These are phyloP conservation scores for Diadromus collaris DNA, from an alignment of 2,888 invertebrate species.

Conservation along the genomic window DNA sequence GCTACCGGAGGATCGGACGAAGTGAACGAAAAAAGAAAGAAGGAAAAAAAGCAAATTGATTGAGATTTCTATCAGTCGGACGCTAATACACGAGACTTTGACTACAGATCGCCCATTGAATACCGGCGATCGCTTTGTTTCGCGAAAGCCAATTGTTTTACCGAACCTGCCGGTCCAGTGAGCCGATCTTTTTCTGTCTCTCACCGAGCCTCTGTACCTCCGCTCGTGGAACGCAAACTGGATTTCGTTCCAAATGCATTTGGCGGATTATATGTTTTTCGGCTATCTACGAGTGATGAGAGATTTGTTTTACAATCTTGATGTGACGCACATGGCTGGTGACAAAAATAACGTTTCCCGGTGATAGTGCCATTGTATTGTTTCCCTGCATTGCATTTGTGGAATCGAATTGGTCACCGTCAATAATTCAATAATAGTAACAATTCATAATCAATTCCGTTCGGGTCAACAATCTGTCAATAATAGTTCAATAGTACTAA, in stretches of 20 bases:
- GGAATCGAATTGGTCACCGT: too few relatives aligned
- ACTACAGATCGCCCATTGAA: constrained; percentile 33
- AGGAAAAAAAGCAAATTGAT: constrained; percentile 44
- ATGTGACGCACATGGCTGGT: neutral
- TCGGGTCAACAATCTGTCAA: too few relatives aligned
- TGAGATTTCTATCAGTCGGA: constrained; percentile 40
- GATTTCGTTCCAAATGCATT: constrained; percentile 15
- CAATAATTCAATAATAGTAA: too few relatives aligned
- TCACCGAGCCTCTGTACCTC: constrained; percentile 11
- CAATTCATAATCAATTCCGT: too few relatives aligned
- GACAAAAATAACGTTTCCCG: neutral
- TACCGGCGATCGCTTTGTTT: constrained; percentile 57
- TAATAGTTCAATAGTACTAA: too few relatives aligned
- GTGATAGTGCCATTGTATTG: too few relatives aligned
- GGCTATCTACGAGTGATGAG: neutral
- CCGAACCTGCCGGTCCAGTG: constrained; percentile 19
- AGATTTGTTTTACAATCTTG: neutral
- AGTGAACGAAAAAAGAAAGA: constrained; percentile 43
- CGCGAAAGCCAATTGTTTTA: constrained; percentile 58
- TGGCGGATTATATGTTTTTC: neutral
- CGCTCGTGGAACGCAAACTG: constrained; percentile 16
- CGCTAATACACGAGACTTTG: constrained; percentile 48
- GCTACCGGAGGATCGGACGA: constrained; percentile 6
- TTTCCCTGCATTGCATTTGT: too few relatives aligned
- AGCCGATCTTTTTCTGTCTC: constrained; percentile 26